Conservation (phyloP, 2,888 invertebrate species). For the Drosophila cracens region DNA sequence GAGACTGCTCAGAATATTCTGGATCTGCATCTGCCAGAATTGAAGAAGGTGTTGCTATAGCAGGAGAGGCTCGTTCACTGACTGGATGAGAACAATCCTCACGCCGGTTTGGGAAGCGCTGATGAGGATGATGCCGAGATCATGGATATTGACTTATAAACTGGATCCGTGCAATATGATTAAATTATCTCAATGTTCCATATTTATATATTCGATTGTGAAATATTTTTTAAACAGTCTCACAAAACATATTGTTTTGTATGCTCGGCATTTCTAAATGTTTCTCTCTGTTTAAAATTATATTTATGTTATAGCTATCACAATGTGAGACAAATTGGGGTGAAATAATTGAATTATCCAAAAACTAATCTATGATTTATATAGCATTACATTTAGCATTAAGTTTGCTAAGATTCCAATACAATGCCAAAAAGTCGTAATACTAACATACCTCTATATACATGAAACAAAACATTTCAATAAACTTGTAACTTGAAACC, state of each 20-base stretch:
- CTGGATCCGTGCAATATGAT: conserved; percentile 37
- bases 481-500: background rate
- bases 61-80: conserved; percentile 73
- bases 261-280: background rate
- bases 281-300: background rate
- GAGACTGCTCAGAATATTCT: conserved; percentile 59
- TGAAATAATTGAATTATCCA: conserved; percentile 10
- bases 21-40: conserved; percentile 51
- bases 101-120: conserved; percentile 53
- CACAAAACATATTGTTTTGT: background rate
- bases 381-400: conserved; percentile 1
- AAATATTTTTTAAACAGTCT: background rate
- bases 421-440: conserved; percentile 52
- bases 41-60: conserved; percentile 69
- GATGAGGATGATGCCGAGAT: conserved; percentile 63
- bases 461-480: conserved; percentile 42
- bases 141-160: conserved; percentile 59
- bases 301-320: background rate
- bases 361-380: background rate
- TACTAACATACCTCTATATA: conserved; percentile 49
- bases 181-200: conserved; percentile 24
- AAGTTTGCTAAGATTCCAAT: conserved; percentile 4
- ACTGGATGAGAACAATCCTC: conserved; percentile 49
- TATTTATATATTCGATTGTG: background rate
- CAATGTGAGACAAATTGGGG: conserved; percentile 25